Evolutionary conservation across 1,140 invertebrate genomes (phyloP), one percentile per base, ranked within the genome.

Genomic region (Araneus ventricosus): DNA sequence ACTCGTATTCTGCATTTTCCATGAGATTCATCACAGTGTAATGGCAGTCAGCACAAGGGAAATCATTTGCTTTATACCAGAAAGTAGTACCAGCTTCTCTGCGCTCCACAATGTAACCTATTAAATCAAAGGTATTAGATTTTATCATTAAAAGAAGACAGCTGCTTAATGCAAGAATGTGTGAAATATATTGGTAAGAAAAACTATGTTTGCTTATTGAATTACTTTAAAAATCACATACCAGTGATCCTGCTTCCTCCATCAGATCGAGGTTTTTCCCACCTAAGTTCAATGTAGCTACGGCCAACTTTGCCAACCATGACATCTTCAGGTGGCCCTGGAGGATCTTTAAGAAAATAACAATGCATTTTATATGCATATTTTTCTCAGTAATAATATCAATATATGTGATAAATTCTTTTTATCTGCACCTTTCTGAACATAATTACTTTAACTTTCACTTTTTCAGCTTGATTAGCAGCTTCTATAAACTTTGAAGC

Each of bases 31-130:
- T 3, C 98, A 95, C 94, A 98, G 98, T 39, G 99, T 97, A 98
- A 52, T 97, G 97, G 6, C 97, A 97, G 94, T 98, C 97, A 14
- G 96, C 96, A n/a, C 98, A 97, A 94, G 98, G 98, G 96, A 98
- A 99, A 94, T 99, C 98, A 95, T 98, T 98, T 95, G 97, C 98
- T 95, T 97, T 98, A 30, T 97, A 96, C 98, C 98, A 99, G 6
- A 97, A 95, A 0, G 97, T 94, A 97, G 97, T 88, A 97, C 98
- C 61, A 98, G 70, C 96, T 95, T 99, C 98, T 90, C 98, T 89
- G 5, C 94, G 87, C 79, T 94, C 94, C 59, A 94, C 90, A 87
- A 94, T 88, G 57, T 93, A 94, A 41, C 92, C 93, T 94, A n/a
- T 10, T 37, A 87, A 63, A 82, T 27, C 7, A 57, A 88, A 27